These are phyloP conservation scores for Erethizon dorsatum DNA, from an alignment of 2,797 vertebrate species.

Conservation along the genomic window DNA sequence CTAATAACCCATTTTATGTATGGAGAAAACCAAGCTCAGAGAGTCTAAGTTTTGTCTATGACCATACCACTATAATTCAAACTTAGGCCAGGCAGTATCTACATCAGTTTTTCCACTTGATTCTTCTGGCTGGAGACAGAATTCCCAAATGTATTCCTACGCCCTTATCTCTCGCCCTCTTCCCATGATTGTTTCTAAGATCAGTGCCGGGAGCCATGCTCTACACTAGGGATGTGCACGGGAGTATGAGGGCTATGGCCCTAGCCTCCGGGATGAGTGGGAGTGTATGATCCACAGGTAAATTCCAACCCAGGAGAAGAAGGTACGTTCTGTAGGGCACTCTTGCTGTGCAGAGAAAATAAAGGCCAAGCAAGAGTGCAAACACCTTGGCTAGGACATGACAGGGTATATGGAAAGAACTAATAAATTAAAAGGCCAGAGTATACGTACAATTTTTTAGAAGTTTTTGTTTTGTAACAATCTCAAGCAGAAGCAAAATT, in stretches of 20 bases:
- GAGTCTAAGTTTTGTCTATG: not conserved
- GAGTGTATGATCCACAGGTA: not conserved
- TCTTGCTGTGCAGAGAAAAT: not conserved
- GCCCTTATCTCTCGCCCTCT: not conserved
- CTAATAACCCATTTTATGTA: not conserved
- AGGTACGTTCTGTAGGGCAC: not conserved
- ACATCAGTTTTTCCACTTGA: not conserved
- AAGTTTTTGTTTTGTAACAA: conserved; percentile 7
- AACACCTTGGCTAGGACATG: not conserved
- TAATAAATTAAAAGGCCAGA: not conserved
- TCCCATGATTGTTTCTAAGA: not conserved
- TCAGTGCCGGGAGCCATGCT: not conserved
- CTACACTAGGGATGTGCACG: not conserved
- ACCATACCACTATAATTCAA: not conserved
- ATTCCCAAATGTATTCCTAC: not conserved
- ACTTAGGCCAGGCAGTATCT: not conserved
- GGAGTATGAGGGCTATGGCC: not conserved
- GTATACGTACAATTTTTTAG: not conserved
- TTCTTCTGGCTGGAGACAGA: not conserved
- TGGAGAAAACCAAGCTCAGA: not conserved
- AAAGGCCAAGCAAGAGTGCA: not conserved
- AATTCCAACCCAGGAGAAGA: not conserved
- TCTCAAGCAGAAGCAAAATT: not conserved
- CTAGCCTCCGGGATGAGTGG: not conserved
- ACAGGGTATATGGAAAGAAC: not conserved